A percentile compares a stretch with the other conserved stretches of the same genome.
Conservation (phyloP, 1,140 invertebrate genomes). For the Drosophila baimaii region DNA sequence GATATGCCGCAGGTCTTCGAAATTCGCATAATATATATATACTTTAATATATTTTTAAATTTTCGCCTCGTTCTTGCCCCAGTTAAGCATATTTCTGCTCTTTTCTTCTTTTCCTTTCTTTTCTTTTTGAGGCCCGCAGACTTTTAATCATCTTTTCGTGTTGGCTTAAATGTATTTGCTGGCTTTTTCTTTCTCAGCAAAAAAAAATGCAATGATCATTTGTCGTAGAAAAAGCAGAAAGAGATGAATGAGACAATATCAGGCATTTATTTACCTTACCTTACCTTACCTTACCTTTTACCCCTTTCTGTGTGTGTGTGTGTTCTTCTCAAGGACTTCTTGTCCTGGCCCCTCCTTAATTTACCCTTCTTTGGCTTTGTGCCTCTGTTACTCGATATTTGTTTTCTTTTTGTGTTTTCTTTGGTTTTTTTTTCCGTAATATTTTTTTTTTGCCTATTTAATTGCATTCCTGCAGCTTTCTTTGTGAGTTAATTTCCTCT, state of each 20-base stretch:
- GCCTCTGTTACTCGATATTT: neutral
- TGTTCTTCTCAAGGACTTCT: neutral
- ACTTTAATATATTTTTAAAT: neutral
- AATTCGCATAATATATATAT: conserved; percentile 5
- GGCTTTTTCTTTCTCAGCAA: neutral
- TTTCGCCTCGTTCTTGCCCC: neutral
- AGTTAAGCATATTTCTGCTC: conserved; percentile 10
- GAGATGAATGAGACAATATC: conserved; percentile 5
- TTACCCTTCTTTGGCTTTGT: neutral
- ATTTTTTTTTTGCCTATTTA: conserved; percentile 2
- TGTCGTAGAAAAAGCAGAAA: neutral
- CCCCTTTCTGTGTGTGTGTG: neutral
- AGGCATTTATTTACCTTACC: too few relatives aligned
- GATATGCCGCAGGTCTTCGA: neutral
- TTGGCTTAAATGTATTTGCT: conserved; percentile 9
- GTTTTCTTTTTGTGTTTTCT: neutral
- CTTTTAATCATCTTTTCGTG: conserved; percentile 9
- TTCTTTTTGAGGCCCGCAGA: neutral
- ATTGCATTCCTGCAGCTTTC: conserved; percentile 32
- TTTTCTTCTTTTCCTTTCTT: too few relatives aligned
- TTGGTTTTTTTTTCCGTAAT: neutral
- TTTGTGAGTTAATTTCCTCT: conserved; percentile 22
- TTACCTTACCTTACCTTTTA: too few relatives aligned
- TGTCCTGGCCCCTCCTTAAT: neutral
- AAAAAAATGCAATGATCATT: neutral